A percentile compares a stretch with the other conserved stretches of the same genome.
These are phyloP conservation scores for Papilio gigon DNA, from an alignment of 2,888 invertebrate species.

Conservation along the genomic window DNA sequence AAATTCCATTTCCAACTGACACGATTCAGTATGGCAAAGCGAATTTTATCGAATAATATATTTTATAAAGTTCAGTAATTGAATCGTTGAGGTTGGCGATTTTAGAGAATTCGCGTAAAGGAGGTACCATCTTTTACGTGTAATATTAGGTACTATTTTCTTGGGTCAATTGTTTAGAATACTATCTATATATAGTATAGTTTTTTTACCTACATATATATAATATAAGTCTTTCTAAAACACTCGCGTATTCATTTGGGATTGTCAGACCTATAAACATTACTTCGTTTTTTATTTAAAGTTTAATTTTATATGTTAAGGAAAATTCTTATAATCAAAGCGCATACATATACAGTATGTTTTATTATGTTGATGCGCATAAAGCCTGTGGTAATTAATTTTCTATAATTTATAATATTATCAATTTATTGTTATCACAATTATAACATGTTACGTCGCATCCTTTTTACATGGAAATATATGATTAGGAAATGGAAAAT, in stretches of 20 bases:
- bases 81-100: constrained; percentile 12
- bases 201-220: too few relatives aligned
- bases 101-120: not conserved
- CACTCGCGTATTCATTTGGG: too few relatives aligned
- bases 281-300: not conserved
- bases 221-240: too few relatives aligned
- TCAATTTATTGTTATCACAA: constrained; percentile 36
- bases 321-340: constrained; percentile 11
- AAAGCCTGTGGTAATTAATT: constrained; percentile 27
- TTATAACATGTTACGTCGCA: constrained; percentile 35
- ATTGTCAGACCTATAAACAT: too few relatives aligned
- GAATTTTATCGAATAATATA: constrained; percentile 51
- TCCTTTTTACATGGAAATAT: constrained; percentile 41
- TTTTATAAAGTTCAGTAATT: constrained; percentile 31
- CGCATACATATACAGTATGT: not conserved
- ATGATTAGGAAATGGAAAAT: constrained; percentile 25
- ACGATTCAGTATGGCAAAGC: constrained; percentile 59
- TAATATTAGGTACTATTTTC: not conserved
- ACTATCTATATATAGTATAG: not conserved
- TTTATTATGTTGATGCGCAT: not conserved
- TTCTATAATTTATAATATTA: constrained; percentile 34
- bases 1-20: constrained; percentile 62
- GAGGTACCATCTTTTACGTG: not conserved
- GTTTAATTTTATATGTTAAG: not conserved
- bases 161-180: not conserved